These are phyloP conservation scores for Rhadinocentrus ornatus DNA, from an alignment of 2,797 vertebrate species.

Conservation along the genomic window DNA sequence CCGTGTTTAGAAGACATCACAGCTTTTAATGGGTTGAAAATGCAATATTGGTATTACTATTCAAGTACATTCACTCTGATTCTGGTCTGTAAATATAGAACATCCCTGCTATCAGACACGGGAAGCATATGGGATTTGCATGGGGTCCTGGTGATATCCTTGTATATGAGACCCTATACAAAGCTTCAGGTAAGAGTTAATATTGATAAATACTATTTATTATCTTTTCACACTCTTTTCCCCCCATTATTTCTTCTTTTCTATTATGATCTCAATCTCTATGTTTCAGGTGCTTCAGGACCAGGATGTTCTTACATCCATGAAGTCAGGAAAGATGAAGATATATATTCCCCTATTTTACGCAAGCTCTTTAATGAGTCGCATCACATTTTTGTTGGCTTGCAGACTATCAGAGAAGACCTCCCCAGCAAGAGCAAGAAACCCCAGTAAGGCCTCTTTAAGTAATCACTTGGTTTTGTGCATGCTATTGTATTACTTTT, in stretches of 20 bases:
- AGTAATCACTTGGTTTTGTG: neutral
- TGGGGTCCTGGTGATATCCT: conserved; percentile 95
- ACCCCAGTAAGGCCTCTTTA: conserved; percentile 85
- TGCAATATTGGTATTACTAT: neutral
- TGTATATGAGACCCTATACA: conserved; percentile 88
- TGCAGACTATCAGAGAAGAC: conserved; percentile 91
- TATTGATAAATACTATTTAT: neutral
- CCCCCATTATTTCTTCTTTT: neutral
- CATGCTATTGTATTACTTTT: neutral
- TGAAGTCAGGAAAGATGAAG: conserved; percentile 89
- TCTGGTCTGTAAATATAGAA: conserved; percentile 72
- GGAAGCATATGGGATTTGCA: conserved; percentile 89
- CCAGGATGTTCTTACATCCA: conserved; percentile 76
- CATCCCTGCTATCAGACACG: conserved; percentile 84
- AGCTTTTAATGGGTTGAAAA: neutral
- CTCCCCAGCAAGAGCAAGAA: conserved; percentile 89
- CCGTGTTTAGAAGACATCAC: neutral
- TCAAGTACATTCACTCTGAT: neutral
- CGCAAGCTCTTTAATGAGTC: conserved; percentile 98
- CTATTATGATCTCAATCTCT: neutral
- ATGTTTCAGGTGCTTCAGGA: conserved; percentile 57
- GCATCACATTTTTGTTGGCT: conserved; percentile 93
- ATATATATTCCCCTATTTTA: conserved; percentile 92
- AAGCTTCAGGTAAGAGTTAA: conserved; percentile 77
- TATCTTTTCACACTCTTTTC: neutral